Conservation (phyloP, 2,113 vertebrate species). For the Otis tarda region DNA sequence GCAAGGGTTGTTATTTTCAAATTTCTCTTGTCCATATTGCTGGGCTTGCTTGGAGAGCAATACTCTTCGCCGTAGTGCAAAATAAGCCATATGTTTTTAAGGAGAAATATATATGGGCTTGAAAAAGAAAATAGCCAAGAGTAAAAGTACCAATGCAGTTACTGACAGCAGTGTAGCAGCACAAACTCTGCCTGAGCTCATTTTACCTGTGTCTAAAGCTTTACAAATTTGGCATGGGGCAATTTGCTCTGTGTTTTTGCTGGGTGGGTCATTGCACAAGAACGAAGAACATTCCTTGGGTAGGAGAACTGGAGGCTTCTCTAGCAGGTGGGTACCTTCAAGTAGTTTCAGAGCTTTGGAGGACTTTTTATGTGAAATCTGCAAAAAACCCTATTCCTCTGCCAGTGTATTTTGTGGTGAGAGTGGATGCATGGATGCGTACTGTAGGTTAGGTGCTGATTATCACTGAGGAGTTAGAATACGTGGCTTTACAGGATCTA, state of each 20-base stretch:
- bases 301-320: not conserved
- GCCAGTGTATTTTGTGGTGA: not conserved
- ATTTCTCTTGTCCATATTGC: not conserved
- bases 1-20: not conserved
- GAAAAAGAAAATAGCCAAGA: not conserved
- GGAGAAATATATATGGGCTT: not conserved
- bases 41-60: not conserved
- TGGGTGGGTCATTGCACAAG: not conserved
- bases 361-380: not conserved
- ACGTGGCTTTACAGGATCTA: fast-evolving
- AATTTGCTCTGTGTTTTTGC: not conserved
- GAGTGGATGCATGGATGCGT: not conserved
- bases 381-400: not conserved
- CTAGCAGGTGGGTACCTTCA: not conserved
- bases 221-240: not conserved
- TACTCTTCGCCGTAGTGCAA: not conserved
- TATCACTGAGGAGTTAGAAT: not conserved
- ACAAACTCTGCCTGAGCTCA: not conserved
- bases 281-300: not conserved
- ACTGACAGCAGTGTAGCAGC: not conserved
- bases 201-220: not conserved
- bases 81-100: not conserved
- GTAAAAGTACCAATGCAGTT: not conserved
- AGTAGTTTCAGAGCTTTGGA: not conserved
- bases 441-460: not conserved